Evolutionary conservation across 2,113 vertebrate species (phyloP).

Genomic region (Urocolius indicus): DNA sequence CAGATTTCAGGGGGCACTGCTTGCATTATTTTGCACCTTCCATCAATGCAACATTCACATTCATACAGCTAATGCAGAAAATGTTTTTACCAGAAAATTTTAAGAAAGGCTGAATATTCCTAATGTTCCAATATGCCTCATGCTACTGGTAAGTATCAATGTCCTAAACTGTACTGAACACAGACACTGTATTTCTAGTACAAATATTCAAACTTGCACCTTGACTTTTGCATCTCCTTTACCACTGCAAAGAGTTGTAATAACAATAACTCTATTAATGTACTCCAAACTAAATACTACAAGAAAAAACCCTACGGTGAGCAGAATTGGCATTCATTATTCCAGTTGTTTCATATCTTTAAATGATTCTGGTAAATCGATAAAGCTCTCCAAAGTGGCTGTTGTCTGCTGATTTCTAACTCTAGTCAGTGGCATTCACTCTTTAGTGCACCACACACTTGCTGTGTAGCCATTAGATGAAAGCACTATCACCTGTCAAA

Average conservation of each 20-base stretch:
- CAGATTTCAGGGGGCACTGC: not conserved
- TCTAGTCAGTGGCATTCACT: slow-evolving; percentile 65
- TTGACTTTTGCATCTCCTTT: not conserved
- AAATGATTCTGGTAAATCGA: slow-evolving; percentile 76
- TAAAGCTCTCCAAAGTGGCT: slow-evolving; percentile 75
- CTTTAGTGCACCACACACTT: slow-evolving; percentile 76
- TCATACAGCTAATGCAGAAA: not conserved
- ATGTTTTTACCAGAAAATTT: not conserved
- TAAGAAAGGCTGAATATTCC: not conserved
- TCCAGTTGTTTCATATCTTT: slow-evolving; percentile 67
- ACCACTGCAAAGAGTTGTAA: not conserved
- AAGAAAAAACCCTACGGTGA: slow-evolving; percentile 1
- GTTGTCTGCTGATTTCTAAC: slow-evolving; percentile 71
- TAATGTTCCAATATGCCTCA: not conserved
- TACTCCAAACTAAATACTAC: not conserved
- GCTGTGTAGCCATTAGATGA: slow-evolving; percentile 88
- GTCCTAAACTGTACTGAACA: not conserved
- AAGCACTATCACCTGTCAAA: slow-evolving; percentile 94
- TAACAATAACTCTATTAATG: not conserved
- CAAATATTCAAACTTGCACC: not conserved
- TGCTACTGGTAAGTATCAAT: not conserved
- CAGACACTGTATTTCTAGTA: not conserved
- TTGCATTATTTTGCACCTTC: not conserved
- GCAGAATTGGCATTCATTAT: slow-evolving; percentile 70
- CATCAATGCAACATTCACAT: not conserved